Evolutionary conservation across 2,113 vertebrate genomes (phyloP), one percentile per base, ranked within the genome.

Genomic region (Callocephalon fimbriatum): DNA sequence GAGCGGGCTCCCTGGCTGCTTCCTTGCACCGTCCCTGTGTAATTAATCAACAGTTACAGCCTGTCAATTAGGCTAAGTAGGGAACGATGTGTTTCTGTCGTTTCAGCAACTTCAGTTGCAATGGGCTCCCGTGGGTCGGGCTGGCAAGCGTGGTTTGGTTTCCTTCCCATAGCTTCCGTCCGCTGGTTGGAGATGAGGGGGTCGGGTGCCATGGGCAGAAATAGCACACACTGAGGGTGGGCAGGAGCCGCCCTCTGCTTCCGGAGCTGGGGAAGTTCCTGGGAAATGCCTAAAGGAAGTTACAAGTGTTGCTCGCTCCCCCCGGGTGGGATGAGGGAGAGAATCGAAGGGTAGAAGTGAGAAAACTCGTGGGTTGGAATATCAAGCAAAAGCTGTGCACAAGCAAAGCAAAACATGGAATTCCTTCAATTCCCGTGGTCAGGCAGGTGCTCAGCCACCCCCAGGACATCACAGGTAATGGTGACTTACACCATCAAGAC

Each of bases 201-300:
- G 37, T 21, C 2, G 3, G n/a, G 67, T 50, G 13, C 26, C 44
- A 8, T 1, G 15, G 61, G 6, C 37, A n/a, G 54, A 47, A 72
- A 15, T 3, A 7, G 32, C 0, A 0, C 15, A 4, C 1, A 2
- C 21, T 5, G 6, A 8, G 37, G 70, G 51, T 19, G 4, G 32
- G 23, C 27, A 13, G 70, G 63, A 44, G 40, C 3, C 51, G n/a
- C 17, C 31, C 8, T 38, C 44, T 32, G 44, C 45, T 42, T n/a
- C 9, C 16, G 32, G 68, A 80, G 63, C 50, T 19, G 32, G 35
- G 17, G 27, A 59, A 31, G 38, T n/a, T 59, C 58, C 40, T 2
- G 1, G 74, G 38, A 48, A 19, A 11, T 0, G 2, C 35, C 38
- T 44, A 32, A 22, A 47, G 48, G 67, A 59, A 53, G 50, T 35